Conservation (phyloP, 2,888 invertebrate genomes). For the Oligia fasciuncula region DNA sequence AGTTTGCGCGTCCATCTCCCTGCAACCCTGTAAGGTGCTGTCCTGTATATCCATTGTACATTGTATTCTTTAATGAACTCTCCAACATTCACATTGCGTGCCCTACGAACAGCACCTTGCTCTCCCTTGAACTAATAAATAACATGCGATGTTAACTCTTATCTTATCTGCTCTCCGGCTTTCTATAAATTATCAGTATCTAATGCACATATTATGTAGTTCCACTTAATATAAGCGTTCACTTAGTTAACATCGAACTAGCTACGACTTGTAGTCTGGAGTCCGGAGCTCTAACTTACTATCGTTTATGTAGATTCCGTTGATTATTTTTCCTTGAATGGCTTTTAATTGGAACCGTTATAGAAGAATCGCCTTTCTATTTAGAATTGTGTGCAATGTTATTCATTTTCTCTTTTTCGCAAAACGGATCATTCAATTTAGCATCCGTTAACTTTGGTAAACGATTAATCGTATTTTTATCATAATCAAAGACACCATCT, state of each 20-base stretch:
- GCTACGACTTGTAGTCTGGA: background rate
- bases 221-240: slow-evolving; percentile 26
- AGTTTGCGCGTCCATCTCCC: too few species aligned
- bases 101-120: background rate
- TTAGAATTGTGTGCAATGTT: background rate
- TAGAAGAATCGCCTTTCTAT: slow-evolving; percentile 23
- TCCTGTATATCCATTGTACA: too few species aligned
- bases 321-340: slow-evolving; percentile 31
- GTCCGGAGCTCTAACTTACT: slow-evolving; percentile 7
- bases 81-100: background rate
- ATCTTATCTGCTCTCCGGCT: slow-evolving; percentile 57
- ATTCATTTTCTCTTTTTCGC: background rate
- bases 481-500: too few species aligned
- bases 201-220: slow-evolving; percentile 60
- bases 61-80: background rate
- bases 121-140: slow-evolving; percentile 20
- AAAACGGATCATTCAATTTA: background rate
- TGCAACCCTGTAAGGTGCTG: too few species aligned
- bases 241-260: slow-evolving; percentile 29
- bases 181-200: slow-evolving; percentile 57
- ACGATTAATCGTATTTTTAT: too few species aligned
- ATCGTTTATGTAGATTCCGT: slow-evolving; percentile 51
- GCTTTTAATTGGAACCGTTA: slow-evolving; percentile 32
- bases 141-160: slow-evolving; percentile 16
- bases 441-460: background rate